These are phyloP conservation scores for Gonioctena quinquepunctata DNA, from an alignment of 1,140 invertebrate species.

Conservation along the genomic window DNA sequence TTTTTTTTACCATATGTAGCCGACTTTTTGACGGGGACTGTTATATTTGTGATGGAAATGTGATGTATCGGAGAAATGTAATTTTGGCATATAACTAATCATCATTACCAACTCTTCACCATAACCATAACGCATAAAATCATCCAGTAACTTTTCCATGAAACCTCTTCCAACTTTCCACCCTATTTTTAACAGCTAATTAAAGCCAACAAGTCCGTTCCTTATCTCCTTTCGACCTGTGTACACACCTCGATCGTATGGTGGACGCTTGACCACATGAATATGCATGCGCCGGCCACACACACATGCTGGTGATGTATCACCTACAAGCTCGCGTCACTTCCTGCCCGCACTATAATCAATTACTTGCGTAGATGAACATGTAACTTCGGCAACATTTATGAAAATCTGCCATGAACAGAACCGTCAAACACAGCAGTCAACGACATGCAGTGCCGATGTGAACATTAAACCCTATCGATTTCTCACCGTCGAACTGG, in stretches of 20 bases:
- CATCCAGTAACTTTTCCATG: too few species aligned
- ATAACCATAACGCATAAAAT: too few species aligned
- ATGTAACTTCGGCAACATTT: conserved; percentile 53
- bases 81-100: too few species aligned
- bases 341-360: conserved; percentile 54
- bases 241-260: neutral
- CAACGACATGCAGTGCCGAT: conserved; percentile 18
- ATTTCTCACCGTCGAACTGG: too few species aligned
- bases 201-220: too few species aligned
- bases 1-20: too few species aligned
- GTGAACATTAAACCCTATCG: conserved; percentile 4
- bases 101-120: too few species aligned
- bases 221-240: conserved; percentile 5
- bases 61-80: too few species aligned
- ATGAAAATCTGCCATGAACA: conserved; percentile 53
- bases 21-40: too few species aligned
- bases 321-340: conserved; percentile 55
- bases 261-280: conserved; percentile 41
- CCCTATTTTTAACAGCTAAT: too few species aligned
- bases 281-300: conserved; percentile 49
- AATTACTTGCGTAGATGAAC: conserved; percentile 56
- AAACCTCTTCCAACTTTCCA: too few species aligned
- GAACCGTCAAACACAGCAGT: conserved; percentile 41
- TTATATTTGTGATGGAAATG: too few species aligned
- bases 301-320: conserved; percentile 55